Percentiles rank a stretch among this genome's conserved stretches.
phyloP scores from a whole-genome alignment of 2,113 vertebrate species.

The Actinemys pallida region DNA sequence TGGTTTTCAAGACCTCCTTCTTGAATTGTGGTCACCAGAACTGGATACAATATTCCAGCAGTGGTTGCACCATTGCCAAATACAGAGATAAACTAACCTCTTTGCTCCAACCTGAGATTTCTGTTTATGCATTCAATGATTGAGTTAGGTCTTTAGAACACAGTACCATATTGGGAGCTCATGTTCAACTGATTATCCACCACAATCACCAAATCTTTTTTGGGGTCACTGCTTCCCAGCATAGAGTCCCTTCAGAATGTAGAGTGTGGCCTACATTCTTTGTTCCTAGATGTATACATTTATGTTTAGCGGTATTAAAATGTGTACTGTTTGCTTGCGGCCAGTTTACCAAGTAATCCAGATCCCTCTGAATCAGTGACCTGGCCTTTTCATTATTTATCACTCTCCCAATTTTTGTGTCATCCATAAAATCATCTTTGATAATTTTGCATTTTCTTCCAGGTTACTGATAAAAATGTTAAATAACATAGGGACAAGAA shows the following conservation, averaged over 20 bases:
- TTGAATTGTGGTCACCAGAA: background rate
- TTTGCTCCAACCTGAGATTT: background rate
- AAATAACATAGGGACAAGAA: background rate
- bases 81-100: background rate
- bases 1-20: background rate
- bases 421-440: background rate
- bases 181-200: background rate
- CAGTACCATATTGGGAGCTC: background rate
- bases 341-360: too few species aligned
- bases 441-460: background rate
- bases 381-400: background rate
- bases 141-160: background rate
- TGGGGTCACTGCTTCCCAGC: background rate
- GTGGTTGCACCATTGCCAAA: background rate
- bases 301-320: too few species aligned
- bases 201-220: background rate
- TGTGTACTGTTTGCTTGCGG: too few species aligned
- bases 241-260: background rate
- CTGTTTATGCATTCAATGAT: background rate
- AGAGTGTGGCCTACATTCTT: too few species aligned
- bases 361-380: too few species aligned
- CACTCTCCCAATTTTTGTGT: background rate
- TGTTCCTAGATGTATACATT: too few species aligned
- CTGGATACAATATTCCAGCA: background rate
- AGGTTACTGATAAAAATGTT: background rate